Conservation (phyloP, 1,140 invertebrate species). For the Trialeurodes vaporariorum region DNA sequence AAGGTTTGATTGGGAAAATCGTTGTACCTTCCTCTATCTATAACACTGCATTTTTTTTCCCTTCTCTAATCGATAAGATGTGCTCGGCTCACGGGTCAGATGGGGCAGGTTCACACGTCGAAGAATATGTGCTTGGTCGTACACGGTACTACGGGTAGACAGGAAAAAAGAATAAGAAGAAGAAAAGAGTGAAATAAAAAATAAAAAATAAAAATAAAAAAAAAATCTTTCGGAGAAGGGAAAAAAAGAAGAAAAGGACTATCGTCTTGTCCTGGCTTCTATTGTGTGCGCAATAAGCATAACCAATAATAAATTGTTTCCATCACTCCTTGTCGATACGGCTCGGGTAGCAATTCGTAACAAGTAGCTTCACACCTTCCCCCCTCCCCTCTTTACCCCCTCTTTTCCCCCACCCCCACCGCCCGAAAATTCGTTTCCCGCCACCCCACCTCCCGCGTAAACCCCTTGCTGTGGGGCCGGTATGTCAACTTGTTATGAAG, state of each 20-base stretch:
- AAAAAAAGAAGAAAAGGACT: background rate
- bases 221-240: too few relatives aligned
- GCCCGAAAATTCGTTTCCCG: background rate
- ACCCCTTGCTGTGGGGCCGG: too few relatives aligned
- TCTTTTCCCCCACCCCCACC: too few relatives aligned
- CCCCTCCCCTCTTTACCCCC: background rate
- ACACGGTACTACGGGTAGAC: background rate
- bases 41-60: too few relatives aligned
- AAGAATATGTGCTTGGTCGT: background rate
- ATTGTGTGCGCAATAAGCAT: background rate
- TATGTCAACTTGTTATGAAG: background rate
- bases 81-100: background rate
- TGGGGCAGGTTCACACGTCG: background rate
- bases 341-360: background rate
- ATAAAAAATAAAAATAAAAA: background rate
- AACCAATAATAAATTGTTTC: slow-evolving; percentile 1
- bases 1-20: too few relatives aligned
- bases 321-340: background rate
- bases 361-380: background rate
- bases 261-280: background rate
- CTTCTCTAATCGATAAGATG: background rate
- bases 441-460: too few relatives aligned
- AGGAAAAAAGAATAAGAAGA: background rate
- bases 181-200: background rate
- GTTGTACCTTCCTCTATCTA: too few relatives aligned